Evolutionary conservation across 2,113 vertebrate genomes (phyloP).

Genomic region (Sorex araneus): DNA sequence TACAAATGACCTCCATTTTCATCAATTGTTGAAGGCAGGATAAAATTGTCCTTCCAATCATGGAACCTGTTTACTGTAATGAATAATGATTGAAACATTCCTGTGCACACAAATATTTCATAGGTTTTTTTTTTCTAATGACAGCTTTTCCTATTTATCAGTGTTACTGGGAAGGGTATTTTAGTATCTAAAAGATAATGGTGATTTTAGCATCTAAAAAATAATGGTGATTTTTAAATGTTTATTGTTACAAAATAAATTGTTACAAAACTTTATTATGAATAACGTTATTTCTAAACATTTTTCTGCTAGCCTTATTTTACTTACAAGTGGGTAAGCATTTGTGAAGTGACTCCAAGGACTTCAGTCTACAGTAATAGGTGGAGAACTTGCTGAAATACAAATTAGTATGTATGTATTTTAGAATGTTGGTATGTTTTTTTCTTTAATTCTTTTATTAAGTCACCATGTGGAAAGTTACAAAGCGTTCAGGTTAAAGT

Average conservation of each 20-base stretch:
- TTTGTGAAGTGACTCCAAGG: neutral
- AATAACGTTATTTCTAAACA: conserved; percentile 50
- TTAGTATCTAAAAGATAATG: neutral
- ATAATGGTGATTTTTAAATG: too few species aligned
- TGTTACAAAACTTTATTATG: too few species aligned
- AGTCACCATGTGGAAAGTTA: too few species aligned
- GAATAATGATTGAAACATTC: conserved; percentile 25
- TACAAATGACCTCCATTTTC: conserved; percentile 32
- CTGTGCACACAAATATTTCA: conserved; percentile 27
- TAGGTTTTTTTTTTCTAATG: conserved; percentile 1
- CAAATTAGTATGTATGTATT: conserved; percentile 33
- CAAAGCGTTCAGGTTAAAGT: too few species aligned
- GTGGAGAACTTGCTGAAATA: conserved; percentile 30
- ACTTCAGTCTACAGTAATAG: neutral
- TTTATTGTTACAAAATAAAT: too few species aligned
- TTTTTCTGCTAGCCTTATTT: conserved; percentile 54
- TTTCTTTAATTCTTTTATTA: too few species aligned
- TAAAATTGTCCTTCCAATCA: conserved; percentile 44
- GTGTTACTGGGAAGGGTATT: neutral
- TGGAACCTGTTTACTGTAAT: conserved; percentile 8
- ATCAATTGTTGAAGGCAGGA: neutral
- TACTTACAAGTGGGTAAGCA: neutral
- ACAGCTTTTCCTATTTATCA: neutral
- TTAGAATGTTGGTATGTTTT: conserved; percentile 13
- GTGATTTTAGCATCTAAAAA: neutral